Evolutionary conservation across 2,888 invertebrate genomes (phyloP).

Genomic region (Bimastos eiseni): DNA sequence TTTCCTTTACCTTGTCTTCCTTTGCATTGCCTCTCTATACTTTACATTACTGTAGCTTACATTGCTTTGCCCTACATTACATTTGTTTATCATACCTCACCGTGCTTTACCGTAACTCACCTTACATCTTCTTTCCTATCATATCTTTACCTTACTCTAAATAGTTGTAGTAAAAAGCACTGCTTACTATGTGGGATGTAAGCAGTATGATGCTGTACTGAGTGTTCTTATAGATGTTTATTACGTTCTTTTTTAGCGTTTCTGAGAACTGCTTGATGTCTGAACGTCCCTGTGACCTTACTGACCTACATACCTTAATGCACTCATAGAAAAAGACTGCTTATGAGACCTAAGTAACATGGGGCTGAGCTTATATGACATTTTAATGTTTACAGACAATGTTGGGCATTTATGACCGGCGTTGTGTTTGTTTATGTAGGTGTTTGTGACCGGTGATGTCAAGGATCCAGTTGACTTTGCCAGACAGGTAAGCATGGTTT

Average conservation of each 20-base stretch:
- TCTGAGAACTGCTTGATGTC: not conserved
- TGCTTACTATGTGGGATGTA: not conserved
- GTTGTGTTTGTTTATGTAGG: conserved; percentile 51
- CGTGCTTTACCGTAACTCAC: not conserved
- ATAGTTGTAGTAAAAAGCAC: not conserved
- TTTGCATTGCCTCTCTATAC: too few relatives aligned
- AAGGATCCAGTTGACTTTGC: conserved; percentile 69
- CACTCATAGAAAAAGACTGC: not conserved
- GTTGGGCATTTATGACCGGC: not conserved
- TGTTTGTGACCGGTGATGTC: conserved; percentile 69
- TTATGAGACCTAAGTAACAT: not conserved
- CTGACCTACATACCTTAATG: not conserved
- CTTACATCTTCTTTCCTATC: not conserved
- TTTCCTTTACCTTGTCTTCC: too few relatives aligned
- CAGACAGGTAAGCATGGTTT: conserved; percentile 68
- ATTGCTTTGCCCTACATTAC: not conserved
- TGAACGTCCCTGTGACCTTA: conserved; percentile 57
- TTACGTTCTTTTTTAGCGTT: not conserved
- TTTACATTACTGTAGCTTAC: not conserved
- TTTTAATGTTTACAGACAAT: not conserved
- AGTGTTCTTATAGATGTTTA: not conserved
- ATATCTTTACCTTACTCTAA: too few relatives aligned
- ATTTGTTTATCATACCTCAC: not conserved
- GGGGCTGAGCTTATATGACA: not conserved
- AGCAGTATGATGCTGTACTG: not conserved